Evolutionary conservation across 2,888 invertebrate species (phyloP), one percentile per base, ranked within the genome.

Genomic region (Clitarchus hookeri): DNA sequence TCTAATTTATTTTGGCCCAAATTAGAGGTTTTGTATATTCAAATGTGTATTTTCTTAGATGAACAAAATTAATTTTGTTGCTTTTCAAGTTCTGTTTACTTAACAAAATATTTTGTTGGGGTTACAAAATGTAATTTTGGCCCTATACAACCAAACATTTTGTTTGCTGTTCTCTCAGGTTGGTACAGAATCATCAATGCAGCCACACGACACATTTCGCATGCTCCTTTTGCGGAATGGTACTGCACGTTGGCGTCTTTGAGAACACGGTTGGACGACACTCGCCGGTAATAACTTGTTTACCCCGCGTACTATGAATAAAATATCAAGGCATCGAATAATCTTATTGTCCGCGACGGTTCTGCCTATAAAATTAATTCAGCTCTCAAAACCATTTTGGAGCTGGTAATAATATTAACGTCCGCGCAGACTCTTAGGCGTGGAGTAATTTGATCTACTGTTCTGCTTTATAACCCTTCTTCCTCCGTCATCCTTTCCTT

Each of bases 311-410:
- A 8, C 65, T 65, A 23, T 23, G 65, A 65, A 65, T 23, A 65
- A 23, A 65, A 65, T 65, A 65, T 65, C n/a, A 65, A 65, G 65
- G 8, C n/a, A n/a, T 65, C 65, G 19, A 16, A 65, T 65, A 65
- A 65, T 65, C 65, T n/a, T n/a, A 65, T 65, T n/a, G 11, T n/a
- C 11, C 65, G 65, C 65, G 65, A 65, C 8, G 65, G 19, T 23
- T 65, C 65, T 8, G 65, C 65, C 65, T 23, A 65, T 65, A 8
- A 65, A 65, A 65, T 65, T 65, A 65, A 65, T 12, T 65, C 6
- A 65, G 65, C 65, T 65, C 65, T 65, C 65, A 65, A 65, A 65
- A 65, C 65, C 65, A 65, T 65, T 65, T 65, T 65, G 23, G n/a
- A 65, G 65, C 19, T 65, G 65, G 65, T 65, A 65, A 65, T 65